Evolutionary conservation across 1,140 invertebrate species (phyloP).

Genomic region (Colletes gigas): DNA sequence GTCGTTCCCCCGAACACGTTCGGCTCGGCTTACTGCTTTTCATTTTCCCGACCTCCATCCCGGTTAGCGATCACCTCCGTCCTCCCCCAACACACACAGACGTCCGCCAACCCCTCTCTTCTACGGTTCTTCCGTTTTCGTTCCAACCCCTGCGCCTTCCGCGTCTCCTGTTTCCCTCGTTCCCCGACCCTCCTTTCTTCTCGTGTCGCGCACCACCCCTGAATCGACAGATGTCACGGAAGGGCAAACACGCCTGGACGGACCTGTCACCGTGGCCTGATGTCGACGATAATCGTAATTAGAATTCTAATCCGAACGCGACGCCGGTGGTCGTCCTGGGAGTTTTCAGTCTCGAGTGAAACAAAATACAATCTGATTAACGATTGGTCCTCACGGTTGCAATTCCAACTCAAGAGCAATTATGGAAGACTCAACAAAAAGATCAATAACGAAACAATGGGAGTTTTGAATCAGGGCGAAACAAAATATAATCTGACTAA

Average conservation of each 20-base stretch:
- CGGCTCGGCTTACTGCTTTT: conserved; percentile 66
- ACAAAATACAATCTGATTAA: no score
- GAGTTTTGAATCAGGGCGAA: no score
- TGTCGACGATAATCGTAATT: conserved; percentile 63
- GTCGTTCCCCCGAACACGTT: conserved; percentile 56
- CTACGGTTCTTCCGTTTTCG: conserved; percentile 20
- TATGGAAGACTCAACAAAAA: no score
- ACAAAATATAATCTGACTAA: background rate
- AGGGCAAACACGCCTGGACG: conserved; percentile 52
- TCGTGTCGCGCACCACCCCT: conserved; percentile 37
- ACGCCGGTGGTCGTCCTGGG: conserved; percentile 9
- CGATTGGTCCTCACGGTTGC: background rate
- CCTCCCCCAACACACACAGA: no score
- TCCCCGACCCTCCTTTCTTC: conserved; percentile 44
- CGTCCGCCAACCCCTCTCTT: background rate
- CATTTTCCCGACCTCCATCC: conserved; percentile 47
- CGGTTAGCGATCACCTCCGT: no score
- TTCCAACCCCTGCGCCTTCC: background rate
- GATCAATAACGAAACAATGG: no score
- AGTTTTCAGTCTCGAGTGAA: conserved; percentile 10
- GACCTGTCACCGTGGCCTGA: conserved; percentile 57
- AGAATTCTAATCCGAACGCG: conserved; percentile 59
- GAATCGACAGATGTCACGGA: conserved; percentile 65
- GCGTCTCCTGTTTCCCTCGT: background rate
- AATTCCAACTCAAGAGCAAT: no score